Percentiles rank a stretch among this genome's conserved stretches.
Conservation (phyloP, 92 coral and sea anemone genomes). For the Siderastrea radians region DNA sequence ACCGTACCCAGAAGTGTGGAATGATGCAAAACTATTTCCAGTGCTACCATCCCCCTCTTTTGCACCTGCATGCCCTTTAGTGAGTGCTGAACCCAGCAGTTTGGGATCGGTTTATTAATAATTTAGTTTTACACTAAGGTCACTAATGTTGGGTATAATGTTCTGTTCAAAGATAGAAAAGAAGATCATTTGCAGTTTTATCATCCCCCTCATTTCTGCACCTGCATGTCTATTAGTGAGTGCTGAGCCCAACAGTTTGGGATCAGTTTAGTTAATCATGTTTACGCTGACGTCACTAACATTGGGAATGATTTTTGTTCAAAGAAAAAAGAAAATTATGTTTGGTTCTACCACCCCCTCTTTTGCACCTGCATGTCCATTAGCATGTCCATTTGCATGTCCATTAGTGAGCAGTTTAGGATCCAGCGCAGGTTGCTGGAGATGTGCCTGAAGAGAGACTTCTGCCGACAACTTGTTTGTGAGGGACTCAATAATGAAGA, state of each 20-base stretch:
- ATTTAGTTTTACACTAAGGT: too few species aligned
- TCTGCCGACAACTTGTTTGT: conserved; percentile 68
- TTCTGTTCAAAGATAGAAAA: too few species aligned
- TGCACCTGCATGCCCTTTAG: conserved; percentile 16
- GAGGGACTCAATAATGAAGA: conserved; percentile 73
- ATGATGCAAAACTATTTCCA: too few species aligned
- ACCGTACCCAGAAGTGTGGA: too few species aligned
- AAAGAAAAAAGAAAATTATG: too few species aligned
- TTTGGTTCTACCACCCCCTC: too few species aligned
- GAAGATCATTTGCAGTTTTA: too few species aligned
- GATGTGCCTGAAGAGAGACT: conserved; percentile 71
- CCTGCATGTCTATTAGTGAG: conserved; percentile 17
- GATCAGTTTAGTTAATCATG: too few species aligned
- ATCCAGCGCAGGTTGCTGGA: conserved; percentile 58
- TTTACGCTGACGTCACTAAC: too few species aligned
- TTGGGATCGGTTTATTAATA: too few species aligned
- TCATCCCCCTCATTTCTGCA: not conserved
- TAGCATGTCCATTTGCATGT: not conserved
- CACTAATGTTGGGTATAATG: too few species aligned
- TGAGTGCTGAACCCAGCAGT: not conserved
- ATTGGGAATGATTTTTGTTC: too few species aligned
- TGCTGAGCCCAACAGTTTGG: not conserved
- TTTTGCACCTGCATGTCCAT: conserved; percentile 5
- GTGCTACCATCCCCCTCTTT: not conserved
- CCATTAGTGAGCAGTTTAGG: conserved; percentile 12